These are phyloP conservation scores for Uropetala carovei DNA, from an alignment of 2,888 invertebrate genomes.

Conservation along the genomic window DNA sequence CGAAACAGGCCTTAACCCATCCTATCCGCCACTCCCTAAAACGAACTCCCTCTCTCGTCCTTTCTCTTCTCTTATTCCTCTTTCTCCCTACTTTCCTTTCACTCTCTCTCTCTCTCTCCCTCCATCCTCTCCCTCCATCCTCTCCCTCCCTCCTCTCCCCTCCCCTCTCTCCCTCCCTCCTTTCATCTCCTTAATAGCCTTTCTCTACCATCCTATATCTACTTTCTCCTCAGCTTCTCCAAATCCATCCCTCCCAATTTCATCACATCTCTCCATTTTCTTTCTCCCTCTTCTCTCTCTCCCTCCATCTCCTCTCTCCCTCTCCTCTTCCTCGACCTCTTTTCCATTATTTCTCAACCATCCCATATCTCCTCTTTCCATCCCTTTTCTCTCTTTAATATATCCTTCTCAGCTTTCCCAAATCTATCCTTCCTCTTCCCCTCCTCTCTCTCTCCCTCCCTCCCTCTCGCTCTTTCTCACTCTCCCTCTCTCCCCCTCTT, in stretches of 20 bases:
- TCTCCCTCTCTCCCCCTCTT: too few species aligned
- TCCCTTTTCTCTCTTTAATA: neutral
- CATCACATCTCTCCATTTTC: neutral
- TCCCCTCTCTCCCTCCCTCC: neutral
- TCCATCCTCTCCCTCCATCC: neutral
- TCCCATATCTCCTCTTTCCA: neutral
- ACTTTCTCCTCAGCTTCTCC: too few species aligned
- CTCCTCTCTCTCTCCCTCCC: too few species aligned
- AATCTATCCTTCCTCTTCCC: too few species aligned
- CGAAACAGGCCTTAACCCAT: neutral
- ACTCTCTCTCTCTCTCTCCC: neutral
- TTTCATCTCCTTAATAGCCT: too few species aligned
- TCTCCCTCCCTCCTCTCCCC: neutral
- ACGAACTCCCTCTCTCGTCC: neutral
- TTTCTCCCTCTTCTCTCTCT: too few species aligned
- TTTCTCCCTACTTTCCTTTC: neutral
- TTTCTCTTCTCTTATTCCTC: neutral
- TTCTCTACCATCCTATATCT: too few species aligned
- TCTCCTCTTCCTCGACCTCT: neutral
- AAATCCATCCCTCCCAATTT: too few species aligned
- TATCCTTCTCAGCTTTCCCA: too few species aligned
- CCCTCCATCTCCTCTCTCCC: neutral
- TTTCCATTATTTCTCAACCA: too few species aligned
- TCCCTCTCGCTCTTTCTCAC: too few species aligned
- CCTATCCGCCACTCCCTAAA: too few species aligned